These are phyloP conservation scores for Polyodon spathula DNA, from an alignment of 2,113 vertebrate species.

Conservation along the genomic window DNA sequence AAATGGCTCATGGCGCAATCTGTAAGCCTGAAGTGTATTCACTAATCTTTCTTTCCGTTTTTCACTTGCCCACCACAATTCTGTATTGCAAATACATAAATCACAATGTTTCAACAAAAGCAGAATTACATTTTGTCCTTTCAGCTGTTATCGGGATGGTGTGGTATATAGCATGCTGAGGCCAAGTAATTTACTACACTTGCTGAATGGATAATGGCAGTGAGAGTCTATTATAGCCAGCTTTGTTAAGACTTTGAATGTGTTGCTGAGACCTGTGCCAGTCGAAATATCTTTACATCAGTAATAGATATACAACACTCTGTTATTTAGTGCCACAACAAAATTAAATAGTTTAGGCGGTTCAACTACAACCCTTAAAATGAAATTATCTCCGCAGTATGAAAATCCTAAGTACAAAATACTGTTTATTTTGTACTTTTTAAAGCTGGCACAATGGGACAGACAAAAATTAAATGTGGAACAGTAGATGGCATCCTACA, in stretches of 20 bases:
- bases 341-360: constrained; percentile 57
- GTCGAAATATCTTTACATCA: constrained; percentile 70
- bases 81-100: constrained; percentile 96
- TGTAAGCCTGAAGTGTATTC: constrained; percentile 54
- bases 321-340: constrained; percentile 69
- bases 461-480: no score
- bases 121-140: constrained; percentile 96
- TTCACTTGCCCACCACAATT: constrained; percentile 64
- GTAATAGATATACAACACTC: constrained; percentile 69
- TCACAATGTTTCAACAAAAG: constrained; percentile 98
- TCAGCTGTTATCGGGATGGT: constrained; percentile 82
- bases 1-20: constrained; percentile 45
- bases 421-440: no score
- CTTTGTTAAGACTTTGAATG: constrained; percentile 76
- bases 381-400: background rate
- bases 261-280: constrained; percentile 54
- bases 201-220: constrained; percentile 89
- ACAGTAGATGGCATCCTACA: no score
- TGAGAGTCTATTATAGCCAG: constrained; percentile 70
- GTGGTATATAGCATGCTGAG: constrained; percentile 79
- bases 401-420: background rate
- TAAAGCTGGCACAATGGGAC: no score
- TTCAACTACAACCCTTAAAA: constrained; percentile 16
- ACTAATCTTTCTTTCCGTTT: constrained; percentile 40
- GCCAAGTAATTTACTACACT: constrained; percentile 87